Evolutionary conservation across 2,113 vertebrate genomes (phyloP).

Genomic region (Bos javanicus): DNA sequence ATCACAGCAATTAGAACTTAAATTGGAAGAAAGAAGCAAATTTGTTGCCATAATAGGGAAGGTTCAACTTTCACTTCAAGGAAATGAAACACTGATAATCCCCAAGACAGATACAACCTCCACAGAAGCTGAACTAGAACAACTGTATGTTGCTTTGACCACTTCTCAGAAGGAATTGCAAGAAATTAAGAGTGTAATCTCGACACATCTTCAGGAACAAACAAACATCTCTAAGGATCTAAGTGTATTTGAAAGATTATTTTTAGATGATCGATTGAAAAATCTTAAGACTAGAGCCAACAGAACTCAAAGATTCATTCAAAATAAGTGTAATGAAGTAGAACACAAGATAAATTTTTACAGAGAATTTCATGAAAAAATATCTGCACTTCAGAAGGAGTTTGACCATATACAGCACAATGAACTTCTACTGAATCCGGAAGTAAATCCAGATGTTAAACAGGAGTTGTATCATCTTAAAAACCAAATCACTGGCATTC

Average conservation of each 20-base stretch:
- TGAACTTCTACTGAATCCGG: conserved; percentile 38
- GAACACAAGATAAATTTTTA: conserved; percentile 75
- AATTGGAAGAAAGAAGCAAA: conserved; percentile 86
- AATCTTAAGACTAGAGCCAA: conserved; percentile 83
- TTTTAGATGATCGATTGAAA: conserved; percentile 85
- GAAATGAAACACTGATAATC: conserved; percentile 66
- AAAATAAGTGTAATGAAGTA: conserved; percentile 80
- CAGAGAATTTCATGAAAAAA: conserved; percentile 77
- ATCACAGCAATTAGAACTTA: conserved; percentile 84
- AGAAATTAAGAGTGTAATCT: conserved; percentile 79
- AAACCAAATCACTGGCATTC: conserved; percentile 64
- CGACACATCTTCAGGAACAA: conserved; percentile 82
- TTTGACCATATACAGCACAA: conserved; percentile 74
- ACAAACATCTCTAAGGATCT: conserved; percentile 81
- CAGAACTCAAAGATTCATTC: conserved; percentile 80
- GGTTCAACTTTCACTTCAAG: conserved; percentile 82
- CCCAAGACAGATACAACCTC: conserved; percentile 56
- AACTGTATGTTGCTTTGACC: conserved; percentile 73
- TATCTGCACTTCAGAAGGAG: conserved; percentile 79
- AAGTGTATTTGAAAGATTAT: conserved; percentile 84
- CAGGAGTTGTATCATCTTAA: conserved; percentile 60
- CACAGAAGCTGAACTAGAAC: conserved; percentile 75
- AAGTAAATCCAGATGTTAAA: conserved; percentile 21
- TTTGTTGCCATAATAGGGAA: conserved; percentile 84
- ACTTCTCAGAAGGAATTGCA: conserved; percentile 80